A percentile compares a stretch with the other conserved stretches of the same genome.
phyloP scores from a whole-genome alignment of 35 echinoderm and acorn worm genomes.

The Ophiothrix spiculata region DNA sequence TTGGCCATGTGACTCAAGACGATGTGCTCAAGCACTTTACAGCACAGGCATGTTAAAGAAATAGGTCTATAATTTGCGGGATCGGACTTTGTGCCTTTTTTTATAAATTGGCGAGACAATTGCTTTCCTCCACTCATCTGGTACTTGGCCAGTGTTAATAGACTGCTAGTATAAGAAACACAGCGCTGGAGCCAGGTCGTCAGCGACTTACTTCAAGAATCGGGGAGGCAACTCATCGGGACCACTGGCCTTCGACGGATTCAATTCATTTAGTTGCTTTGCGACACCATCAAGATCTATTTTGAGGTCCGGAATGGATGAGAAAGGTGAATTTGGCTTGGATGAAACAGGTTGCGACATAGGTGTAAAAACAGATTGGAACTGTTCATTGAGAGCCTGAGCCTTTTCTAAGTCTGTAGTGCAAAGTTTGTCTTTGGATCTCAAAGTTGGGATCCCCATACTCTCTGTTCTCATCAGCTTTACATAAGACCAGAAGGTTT shows the following conservation, averaged over 20 bases:
- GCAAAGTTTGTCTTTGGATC: not conserved
- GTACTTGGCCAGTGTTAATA: conserved; percentile 30
- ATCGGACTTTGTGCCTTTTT: conserved; percentile 35
- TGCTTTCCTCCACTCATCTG: conserved; percentile 35
- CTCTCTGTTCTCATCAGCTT: not conserved
- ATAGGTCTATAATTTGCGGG: conserved; percentile 45
- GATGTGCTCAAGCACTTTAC: conserved; percentile 50
- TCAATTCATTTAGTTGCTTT: conserved; percentile 43
- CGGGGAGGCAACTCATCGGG: conserved; percentile 27
- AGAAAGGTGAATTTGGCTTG: conserved; percentile 2
- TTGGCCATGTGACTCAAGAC: conserved; percentile 41
- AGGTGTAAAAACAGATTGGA: conserved; percentile 36
- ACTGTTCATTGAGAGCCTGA: not conserved
- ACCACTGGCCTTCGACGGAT: conserved; percentile 39
- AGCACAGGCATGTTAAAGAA: conserved; percentile 37
- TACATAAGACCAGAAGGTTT: not conserved
- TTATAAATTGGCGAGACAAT: conserved; percentile 36
- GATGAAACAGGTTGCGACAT: too few species aligned
- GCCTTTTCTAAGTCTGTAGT: not conserved
- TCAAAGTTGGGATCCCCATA: not conserved
- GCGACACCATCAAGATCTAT: not conserved
- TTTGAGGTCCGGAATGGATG: not conserved
- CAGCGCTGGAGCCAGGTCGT: conserved; percentile 32
- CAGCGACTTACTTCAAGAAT: conserved; percentile 30
- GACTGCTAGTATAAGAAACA: conserved; percentile 46